Evolutionary conservation across 2,797 vertebrate genomes (phyloP).

Genomic region (Ctenochaetus hawaiiensis): DNA sequence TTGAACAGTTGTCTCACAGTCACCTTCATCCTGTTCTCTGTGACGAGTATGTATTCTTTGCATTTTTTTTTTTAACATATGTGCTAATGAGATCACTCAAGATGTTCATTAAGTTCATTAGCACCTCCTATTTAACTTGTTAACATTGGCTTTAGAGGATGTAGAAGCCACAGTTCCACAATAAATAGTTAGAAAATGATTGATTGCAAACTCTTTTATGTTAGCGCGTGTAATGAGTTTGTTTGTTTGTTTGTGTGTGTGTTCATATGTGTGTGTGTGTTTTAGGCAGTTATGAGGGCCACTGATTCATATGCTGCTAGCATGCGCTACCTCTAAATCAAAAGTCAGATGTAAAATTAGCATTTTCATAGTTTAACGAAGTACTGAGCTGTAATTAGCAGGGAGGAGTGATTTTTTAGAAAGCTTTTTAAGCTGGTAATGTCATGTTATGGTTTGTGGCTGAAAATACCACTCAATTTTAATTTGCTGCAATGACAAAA

Average conservation of each 20-base stretch:
- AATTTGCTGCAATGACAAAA: constrained; percentile 74
- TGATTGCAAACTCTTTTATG: neutral
- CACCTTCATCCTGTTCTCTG: constrained; percentile 39
- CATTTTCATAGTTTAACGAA: constrained; percentile 59
- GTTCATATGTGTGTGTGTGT: constrained; percentile 8
- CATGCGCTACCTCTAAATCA: constrained; percentile 59
- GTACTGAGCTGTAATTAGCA: constrained; percentile 42
- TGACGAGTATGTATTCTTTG: constrained; percentile 18
- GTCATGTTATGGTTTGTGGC: constrained; percentile 68
- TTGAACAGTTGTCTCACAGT: constrained; percentile 58
- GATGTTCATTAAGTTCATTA: constrained; percentile 35
- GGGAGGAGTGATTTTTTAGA: constrained; percentile 31
- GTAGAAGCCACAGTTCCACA: neutral
- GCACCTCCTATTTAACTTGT: constrained; percentile 14
- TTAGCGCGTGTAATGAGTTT: constrained; percentile 13
- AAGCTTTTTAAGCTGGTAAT: constrained; percentile 67
- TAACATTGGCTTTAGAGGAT: constrained; percentile 4
- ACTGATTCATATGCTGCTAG: constrained; percentile 52
- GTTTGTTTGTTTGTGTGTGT: constrained; percentile 19
- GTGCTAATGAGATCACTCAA: constrained; percentile 37
- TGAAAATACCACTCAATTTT: constrained; percentile 68
- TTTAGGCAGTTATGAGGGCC: constrained; percentile 39
- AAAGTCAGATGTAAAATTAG: constrained; percentile 72
- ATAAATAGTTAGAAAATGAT: constrained; percentile 8
- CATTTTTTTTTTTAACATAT: constrained; percentile 8